phyloP scores from a whole-genome alignment of 2,797 vertebrate genomes.

The Epinephelus coioides region DNA sequence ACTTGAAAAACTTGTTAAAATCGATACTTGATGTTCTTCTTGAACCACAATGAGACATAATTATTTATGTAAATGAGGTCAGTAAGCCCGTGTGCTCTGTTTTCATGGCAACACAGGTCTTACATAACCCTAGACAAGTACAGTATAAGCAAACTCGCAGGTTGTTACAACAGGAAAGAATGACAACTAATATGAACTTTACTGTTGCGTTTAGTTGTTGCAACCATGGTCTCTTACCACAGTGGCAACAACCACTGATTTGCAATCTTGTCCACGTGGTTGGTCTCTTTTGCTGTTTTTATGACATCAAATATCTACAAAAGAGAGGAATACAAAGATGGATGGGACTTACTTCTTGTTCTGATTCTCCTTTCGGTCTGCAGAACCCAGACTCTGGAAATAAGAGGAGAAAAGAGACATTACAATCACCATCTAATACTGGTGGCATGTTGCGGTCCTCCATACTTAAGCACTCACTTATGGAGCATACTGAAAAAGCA shows the following conservation, averaged over 20 bases:
- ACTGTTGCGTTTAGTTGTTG: not conserved
- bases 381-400: conserved; percentile 93
- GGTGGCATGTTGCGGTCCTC: not conserved
- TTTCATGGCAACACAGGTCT: not conserved
- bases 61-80: not conserved
- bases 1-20: not conserved
- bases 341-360: conserved; percentile 88
- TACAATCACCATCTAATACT: conserved; percentile 19
- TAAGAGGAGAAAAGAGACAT: conserved; percentile 56
- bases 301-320: not conserved
- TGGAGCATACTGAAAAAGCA: not conserved
- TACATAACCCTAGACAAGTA: not conserved
- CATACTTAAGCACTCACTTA: not conserved
- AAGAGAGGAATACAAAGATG: not conserved
- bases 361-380: conserved; percentile 91
- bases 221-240: not conserved
- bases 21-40: conserved; percentile 14
- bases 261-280: not conserved
- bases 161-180: not conserved
- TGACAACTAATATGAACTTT: not conserved
- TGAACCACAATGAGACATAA: not conserved
- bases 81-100: not conserved
- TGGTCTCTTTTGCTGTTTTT: conserved; percentile 2
- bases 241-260: not conserved
- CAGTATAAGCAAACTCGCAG: not conserved